Conservation (phyloP, 2,113 vertebrate species). For the Phyllopteryx taeniolatus region DNA sequence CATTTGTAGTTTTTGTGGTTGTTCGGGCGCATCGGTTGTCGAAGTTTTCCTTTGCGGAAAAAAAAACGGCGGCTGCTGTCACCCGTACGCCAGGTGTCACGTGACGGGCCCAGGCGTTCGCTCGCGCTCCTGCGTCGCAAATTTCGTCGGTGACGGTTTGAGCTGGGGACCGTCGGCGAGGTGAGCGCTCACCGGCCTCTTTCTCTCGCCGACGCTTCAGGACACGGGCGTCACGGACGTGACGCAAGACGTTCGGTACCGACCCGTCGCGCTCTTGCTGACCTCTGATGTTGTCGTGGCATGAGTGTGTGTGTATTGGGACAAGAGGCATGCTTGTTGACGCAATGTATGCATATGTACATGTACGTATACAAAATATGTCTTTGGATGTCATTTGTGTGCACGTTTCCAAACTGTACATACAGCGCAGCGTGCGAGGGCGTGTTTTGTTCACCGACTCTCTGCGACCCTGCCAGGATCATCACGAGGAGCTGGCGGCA, state of each 20-base stretch:
- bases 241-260: conserved; percentile 75
- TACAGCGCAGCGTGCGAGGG: too few species aligned
- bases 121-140: conserved; percentile 74
- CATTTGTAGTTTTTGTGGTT: not conserved
- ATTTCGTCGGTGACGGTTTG: conserved; percentile 81
- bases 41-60: conserved; percentile 63
- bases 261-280: conserved; percentile 84
- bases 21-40: not conserved
- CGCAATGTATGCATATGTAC: too few species aligned
- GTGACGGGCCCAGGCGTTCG: conserved; percentile 72
- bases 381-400: too few species aligned
- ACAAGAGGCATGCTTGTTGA: too few species aligned
- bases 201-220: conserved; percentile 60
- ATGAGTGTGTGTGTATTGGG: too few species aligned
- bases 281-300: conserved; percentile 80
- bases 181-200: conserved; percentile 60
- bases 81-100: conserved; percentile 76
- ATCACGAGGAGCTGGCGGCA: conserved; percentile 45
- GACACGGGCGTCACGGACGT: conserved; percentile 76
- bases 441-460: too few species aligned
- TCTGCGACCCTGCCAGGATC: conserved; percentile 43
- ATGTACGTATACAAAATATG: too few species aligned
- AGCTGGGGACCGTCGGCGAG: conserved; percentile 79
- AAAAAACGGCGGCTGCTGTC: conserved; percentile 90
- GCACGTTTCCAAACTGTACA: too few species aligned